These are phyloP conservation scores for Octodon degus DNA, from an alignment of 2,113 vertebrate genomes.

Conservation along the genomic window DNA sequence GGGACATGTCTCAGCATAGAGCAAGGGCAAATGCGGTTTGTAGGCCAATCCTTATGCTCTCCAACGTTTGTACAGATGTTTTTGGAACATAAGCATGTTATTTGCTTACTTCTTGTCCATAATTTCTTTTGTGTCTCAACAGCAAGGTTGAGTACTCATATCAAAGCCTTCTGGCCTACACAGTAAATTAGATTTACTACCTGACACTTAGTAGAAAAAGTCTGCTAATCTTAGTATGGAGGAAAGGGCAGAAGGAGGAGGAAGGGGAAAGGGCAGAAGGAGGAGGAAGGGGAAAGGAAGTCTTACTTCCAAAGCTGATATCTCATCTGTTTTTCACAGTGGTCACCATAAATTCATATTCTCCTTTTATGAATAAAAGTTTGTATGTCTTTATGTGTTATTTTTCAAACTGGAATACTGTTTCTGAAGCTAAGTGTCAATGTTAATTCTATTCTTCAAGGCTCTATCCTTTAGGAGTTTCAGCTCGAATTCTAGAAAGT, in stretches of 20 bases:
- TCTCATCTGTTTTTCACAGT: background rate
- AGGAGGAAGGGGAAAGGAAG: background rate
- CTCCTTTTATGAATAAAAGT: background rate
- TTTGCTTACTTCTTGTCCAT: background rate
- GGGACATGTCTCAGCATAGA: background rate
- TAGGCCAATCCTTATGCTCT: background rate
- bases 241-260: background rate
- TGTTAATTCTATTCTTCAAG: background rate
- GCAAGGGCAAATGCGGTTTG: background rate
- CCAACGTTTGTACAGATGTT: background rate
- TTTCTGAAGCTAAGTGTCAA: background rate
- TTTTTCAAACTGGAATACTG: background rate
- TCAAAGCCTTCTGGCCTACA: background rate
- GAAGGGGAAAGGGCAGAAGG: background rate
- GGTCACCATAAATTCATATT: background rate
- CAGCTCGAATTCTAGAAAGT: background rate
- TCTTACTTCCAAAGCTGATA: background rate
- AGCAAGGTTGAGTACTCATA: background rate
- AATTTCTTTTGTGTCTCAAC: background rate
- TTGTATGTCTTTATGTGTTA: background rate
- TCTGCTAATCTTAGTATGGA: background rate
- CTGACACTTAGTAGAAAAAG: background rate
- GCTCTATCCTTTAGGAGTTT: background rate
- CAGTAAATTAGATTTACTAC: background rate
- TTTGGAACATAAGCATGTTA: background rate